Evolutionary conservation across 2,797 vertebrate genomes (phyloP).

Genomic region (Labroides dimidiatus): DNA sequence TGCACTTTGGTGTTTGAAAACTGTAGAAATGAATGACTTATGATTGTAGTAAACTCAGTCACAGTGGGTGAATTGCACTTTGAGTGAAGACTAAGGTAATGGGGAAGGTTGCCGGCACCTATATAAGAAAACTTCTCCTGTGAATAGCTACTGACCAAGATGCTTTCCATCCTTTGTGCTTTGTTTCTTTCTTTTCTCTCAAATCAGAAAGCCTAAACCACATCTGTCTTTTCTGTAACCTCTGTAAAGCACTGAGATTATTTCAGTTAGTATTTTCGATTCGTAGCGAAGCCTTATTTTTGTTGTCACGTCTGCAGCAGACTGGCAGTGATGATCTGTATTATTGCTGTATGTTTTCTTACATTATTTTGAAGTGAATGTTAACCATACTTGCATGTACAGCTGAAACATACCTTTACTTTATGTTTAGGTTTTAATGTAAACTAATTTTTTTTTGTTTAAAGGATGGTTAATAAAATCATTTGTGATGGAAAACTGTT

Average conservation of each 20-base stretch:
- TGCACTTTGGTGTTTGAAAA: constrained; percentile 37
- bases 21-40: constrained; percentile 53
- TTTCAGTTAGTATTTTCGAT: constrained; percentile 22
- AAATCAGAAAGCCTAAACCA: constrained; percentile 42
- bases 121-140: constrained; percentile 52
- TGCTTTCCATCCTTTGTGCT: constrained; percentile 38
- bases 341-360: constrained; percentile 29
- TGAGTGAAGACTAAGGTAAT: constrained; percentile 38
- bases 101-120: constrained; percentile 10
- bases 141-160: constrained; percentile 57
- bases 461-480: constrained; percentile 78
- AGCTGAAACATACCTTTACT: constrained; percentile 52
- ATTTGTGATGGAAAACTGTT: constrained; percentile 70
- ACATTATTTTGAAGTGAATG: constrained; percentile 36
- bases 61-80: constrained; percentile 52
- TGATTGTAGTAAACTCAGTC: constrained; percentile 73
- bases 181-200: constrained; percentile 42
- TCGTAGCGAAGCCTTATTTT: constrained; percentile 62
- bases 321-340: constrained; percentile 50
- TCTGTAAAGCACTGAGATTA: constrained; percentile 19
- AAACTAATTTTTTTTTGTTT: constrained; percentile 79
- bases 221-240: constrained; percentile 40
- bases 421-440: constrained; percentile 72
- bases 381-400: constrained; percentile 72
- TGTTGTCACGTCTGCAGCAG: constrained; percentile 49